Evolutionary conservation across 2,797 vertebrate species (phyloP).

Genomic region (Pseudopleuronectes americanus): DNA sequence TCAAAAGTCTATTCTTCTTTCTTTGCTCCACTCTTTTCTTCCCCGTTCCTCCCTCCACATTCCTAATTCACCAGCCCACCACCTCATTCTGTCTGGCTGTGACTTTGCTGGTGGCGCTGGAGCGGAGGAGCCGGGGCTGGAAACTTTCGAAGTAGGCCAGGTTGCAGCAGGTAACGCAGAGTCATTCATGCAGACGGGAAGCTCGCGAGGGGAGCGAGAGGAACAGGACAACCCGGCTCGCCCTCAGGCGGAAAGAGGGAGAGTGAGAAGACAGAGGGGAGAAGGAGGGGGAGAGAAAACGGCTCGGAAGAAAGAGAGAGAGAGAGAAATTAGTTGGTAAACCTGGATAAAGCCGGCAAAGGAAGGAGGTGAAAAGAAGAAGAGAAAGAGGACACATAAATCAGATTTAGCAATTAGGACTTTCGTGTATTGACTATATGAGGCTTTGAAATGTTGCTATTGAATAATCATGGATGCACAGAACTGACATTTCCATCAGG

Average conservation of each 20-base stretch:
- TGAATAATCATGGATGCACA: neutral
- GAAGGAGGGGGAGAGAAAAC: neutral
- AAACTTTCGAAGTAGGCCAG: conserved; percentile 74
- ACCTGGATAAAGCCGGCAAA: neutral
- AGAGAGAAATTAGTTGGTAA: neutral
- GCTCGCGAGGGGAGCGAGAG: conserved; percentile 43
- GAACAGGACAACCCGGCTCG: conserved; percentile 62
- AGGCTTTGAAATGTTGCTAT: too few relatives aligned
- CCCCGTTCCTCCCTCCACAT: conserved; percentile 30
- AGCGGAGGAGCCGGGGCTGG: conserved; percentile 45
- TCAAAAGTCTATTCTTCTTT: conserved; percentile 17
- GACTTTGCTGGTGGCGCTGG: conserved; percentile 70
- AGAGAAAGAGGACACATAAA: too few relatives aligned
- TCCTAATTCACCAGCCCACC: conserved; percentile 49
- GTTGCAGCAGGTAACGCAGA: conserved; percentile 74
- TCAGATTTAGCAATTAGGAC: too few relatives aligned
- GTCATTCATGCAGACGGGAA: conserved; percentile 65
- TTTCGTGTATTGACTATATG: too few relatives aligned
- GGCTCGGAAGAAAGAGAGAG: neutral
- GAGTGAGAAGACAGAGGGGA: conserved; percentile 8
- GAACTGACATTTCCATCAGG: too few relatives aligned
- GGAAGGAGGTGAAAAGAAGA: neutral
- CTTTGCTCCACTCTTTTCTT: conserved; percentile 19
- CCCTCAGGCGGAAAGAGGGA: conserved; percentile 40
- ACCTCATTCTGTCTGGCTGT: conserved; percentile 53